Evolutionary conservation across 2,888 invertebrate genomes (phyloP).

Genomic region (Caenorhabditis auriculariae): DNA sequence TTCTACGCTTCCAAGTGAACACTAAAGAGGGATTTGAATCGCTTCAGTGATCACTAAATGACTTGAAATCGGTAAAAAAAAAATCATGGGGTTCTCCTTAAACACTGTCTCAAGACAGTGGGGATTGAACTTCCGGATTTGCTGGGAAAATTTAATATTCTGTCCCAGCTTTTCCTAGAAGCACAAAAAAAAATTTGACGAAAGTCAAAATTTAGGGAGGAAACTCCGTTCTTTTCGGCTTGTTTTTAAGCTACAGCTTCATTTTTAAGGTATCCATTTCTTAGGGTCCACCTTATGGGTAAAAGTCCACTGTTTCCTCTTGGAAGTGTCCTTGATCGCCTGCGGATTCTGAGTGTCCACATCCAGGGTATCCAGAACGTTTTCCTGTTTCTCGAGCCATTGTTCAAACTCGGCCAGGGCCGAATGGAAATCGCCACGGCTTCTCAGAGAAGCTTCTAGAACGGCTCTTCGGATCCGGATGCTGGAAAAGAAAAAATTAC

Average conservation of each 20-base stretch:
- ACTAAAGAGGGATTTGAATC: no score
- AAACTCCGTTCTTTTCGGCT: no score
- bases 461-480: constrained; percentile 60
- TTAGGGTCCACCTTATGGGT: constrained; percentile 37
- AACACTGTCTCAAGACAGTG: no score
- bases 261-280: no score
- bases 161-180: no score
- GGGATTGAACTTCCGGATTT: no score
- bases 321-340: constrained; percentile 54
- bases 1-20: no score
- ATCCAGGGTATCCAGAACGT: constrained; percentile 33
- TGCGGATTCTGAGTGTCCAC: constrained; percentile 50
- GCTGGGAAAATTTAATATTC: no score
- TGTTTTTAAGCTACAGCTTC: no score
- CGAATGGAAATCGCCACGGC: constrained; percentile 59
- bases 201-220: no score
- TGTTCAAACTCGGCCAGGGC: constrained; percentile 59
- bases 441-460: constrained; percentile 60
- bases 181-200: no score
- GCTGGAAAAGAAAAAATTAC: constrained; percentile 28
- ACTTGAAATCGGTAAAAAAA: neutral
- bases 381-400: constrained; percentile 51
- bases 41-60: neutral
- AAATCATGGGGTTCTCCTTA: no score
- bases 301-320: constrained; percentile 53